Percentiles rank a stretch among this genome's conserved stretches.
These are phyloP conservation scores for Lasioglossum calceatum DNA, from an alignment of 2,888 invertebrate species.

Conservation along the genomic window DNA sequence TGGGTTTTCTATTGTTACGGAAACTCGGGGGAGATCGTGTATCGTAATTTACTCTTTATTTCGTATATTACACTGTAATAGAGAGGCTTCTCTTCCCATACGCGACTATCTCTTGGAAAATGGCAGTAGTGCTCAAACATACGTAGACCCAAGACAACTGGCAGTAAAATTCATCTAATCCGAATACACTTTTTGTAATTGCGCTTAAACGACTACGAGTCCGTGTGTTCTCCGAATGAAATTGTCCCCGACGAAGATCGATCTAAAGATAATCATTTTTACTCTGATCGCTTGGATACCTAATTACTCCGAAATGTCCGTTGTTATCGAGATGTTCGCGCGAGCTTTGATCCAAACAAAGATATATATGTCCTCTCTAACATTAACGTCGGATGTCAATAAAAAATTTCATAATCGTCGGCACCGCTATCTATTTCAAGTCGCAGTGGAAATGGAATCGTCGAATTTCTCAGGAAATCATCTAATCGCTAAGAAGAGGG, in stretches of 20 bases:
- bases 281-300: not conserved
- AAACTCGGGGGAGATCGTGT: slow-evolving; percentile 20
- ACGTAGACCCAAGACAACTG: slow-evolving; percentile 78
- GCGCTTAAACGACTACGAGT: slow-evolving; percentile 62
- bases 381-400: not conserved
- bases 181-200: slow-evolving; percentile 60
- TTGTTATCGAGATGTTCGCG: not conserved
- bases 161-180: slow-evolving; percentile 80
- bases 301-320: not conserved
- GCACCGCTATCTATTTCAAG: not conserved
- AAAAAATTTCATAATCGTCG: not conserved
- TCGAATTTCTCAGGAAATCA: not conserved
- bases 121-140: slow-evolving; percentile 82
- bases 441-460: not conserved
- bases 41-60: slow-evolving; percentile 75
- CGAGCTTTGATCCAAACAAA: not conserved
- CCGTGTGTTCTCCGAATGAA: slow-evolving; percentile 48
- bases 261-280: slow-evolving; percentile 21
- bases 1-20: slow-evolving; percentile 4
- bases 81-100: slow-evolving; percentile 74
- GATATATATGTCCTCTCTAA: not conserved
- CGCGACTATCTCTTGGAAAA: slow-evolving; percentile 77
- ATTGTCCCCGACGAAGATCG: slow-evolving; percentile 7
- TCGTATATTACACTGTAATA: slow-evolving; percentile 76
- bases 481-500: slow-evolving; percentile 7